Base-by-base conservation (phyloP, 2,797 vertebrate genomes). In the Borostomias antarcticus region DNA sequence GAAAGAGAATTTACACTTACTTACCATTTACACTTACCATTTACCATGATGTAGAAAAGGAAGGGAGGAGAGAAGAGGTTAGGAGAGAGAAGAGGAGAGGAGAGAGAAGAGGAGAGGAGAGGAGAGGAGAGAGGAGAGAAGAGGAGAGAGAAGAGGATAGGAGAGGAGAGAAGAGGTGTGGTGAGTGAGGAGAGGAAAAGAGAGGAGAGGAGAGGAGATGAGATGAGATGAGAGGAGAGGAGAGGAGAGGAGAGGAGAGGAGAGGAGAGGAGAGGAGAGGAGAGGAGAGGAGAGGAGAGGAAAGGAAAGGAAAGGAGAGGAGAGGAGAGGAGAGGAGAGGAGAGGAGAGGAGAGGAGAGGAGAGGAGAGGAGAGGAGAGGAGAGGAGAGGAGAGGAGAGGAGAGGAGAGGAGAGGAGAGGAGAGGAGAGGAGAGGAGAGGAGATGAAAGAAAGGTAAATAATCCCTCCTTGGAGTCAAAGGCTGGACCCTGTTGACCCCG, bases 351-450 rank as follows among this genome's bases (percentile, higher is more conserved):
- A n/a, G 25, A 1, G 67, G 60, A 37, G 67, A 37, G 25, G 71
- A 59, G 72, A 54, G 76, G 69, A 73, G 10, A 69, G 73, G 78
- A 71, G 72, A 58, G 28, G 23, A 53, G 56, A 51, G n/a, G 43
- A 61, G 19, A 30, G 28, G 56, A 33, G 17, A 19, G 19, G 4
- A 23, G 33, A 10, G 26, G 25, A 7, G 57, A 37, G 13, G 35
- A 59, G 40, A 2, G 5, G 21, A 11, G 1, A 40, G 37, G 37
- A 15, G 15, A 40, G 11, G 37, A 40, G 37, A 40, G 10, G 11
- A 40, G 37, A 40, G 26, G 25, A 7, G 57, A 37, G 13, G 35
- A 59, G 40, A 2, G 5, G 21, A 11, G 1, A 40, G 37, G 37
- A 15, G 15, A 40, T 2, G 37, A 40, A 15, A 40, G 10, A 11